Base-by-base conservation (phyloP, 2,888 invertebrate genomes). In the Agonopterix heracliana region DNA sequence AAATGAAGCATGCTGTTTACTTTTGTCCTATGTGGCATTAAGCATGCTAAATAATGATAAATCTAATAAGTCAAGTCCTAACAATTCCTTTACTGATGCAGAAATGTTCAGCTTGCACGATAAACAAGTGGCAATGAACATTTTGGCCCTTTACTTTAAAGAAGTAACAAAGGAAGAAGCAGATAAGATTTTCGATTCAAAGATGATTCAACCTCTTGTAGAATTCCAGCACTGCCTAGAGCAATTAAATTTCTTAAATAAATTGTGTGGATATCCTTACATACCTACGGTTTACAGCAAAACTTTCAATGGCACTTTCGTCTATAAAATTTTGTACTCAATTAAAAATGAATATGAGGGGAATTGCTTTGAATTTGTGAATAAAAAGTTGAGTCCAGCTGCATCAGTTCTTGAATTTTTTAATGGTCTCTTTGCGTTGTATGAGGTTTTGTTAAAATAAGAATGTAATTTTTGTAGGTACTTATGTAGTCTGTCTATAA, bases 241-340 rank as follows among this genome's bases (percentile, higher is more conserved):
- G 3, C 61, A 69, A 2, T 46, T 77, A 42, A 74, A 77, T 55
- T 47, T 63, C 50, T 57, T 77, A 46, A 77, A 77, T 41, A 54
- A 34, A 4, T 41, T 77, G 2, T 77, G 77, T 49, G 76, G 72
- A 0, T 50, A 46, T 2, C 56, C 67, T 0, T 71, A 55, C 48
- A 34, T 47, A 42, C 48, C 57, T 0, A 65, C 64, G 0, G 42
- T 52, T 3, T 72, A 68, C 44, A 59, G 59, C 12, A 64, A 53
- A 46, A 55, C 62, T 0, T 71, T 63, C 38, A 74, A 71, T 44
- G 74, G 62, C 1, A 70, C 68, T 0, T 67, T 74, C 48, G 55
- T 70, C 1, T 71, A 63, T 41, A 66, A 66, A 14, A 10, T 71
- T 1, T 47, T 63, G 8, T 46, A 43, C 10, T 51, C 54, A 1